phyloP scores from a whole-genome alignment of 2,113 vertebrate genomes.

The Heterotilapia buettikoferi region DNA sequence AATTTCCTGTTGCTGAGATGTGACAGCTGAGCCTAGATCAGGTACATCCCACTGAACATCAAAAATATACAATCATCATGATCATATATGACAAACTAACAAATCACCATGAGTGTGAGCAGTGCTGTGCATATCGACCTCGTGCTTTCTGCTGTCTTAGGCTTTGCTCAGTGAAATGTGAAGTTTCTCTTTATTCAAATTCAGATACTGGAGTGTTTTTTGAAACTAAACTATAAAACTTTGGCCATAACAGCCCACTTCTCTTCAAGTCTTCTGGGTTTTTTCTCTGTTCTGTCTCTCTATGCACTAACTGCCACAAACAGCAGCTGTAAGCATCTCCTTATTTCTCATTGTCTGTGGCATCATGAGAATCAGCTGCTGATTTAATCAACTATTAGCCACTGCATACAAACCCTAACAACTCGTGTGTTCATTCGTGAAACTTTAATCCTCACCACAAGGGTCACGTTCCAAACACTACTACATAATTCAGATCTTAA shows the following conservation, averaged over 20 bases:
- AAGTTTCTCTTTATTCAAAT: background rate
- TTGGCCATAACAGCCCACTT: background rate
- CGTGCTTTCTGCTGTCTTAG: background rate
- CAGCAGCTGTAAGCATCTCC: background rate
- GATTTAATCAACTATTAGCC: background rate
- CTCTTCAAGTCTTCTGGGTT: background rate
- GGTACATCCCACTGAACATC: background rate
- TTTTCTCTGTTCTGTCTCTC: rapidly evolving
- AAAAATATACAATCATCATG: background rate
- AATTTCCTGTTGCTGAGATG: background rate
- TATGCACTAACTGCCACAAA: background rate
- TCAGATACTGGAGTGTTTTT: background rate
- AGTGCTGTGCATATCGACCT: rapidly evolving
- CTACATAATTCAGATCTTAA: background rate
- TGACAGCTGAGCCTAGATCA: background rate
- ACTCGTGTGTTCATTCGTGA: background rate
- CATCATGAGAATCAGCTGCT: background rate
- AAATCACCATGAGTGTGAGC: background rate
- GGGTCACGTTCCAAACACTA: background rate
- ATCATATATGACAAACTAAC: background rate
- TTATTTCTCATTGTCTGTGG: background rate
- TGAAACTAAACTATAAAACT: background rate
- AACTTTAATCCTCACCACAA: background rate
- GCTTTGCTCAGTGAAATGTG: background rate
- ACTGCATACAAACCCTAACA: rapidly evolving